Evolutionary conservation across 2,113 vertebrate genomes (phyloP).

Genomic region (Boulengeromyrus knoepffleri): DNA sequence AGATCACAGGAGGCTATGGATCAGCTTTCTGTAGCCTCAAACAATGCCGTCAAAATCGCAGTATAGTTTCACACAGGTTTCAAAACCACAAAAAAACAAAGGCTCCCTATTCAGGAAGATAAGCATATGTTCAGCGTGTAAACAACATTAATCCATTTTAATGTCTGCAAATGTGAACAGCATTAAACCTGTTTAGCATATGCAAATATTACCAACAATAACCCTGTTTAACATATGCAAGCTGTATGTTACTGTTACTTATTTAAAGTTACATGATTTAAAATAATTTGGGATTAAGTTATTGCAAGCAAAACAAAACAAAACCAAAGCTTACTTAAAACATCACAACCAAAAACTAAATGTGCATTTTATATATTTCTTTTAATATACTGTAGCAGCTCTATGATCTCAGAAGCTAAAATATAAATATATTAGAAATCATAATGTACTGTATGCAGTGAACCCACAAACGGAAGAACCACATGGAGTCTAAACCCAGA

Average conservation of each 20-base stretch:
- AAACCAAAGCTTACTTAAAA: background rate
- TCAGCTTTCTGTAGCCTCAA: background rate
- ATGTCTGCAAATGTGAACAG: background rate
- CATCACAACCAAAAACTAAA: background rate
- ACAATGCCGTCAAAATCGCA: background rate
- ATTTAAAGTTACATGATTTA: background rate
- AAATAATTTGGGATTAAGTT: background rate
- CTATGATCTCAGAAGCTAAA: background rate
- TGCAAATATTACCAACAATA: background rate
- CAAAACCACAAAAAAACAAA: background rate
- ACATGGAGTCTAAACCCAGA: background rate
- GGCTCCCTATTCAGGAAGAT: background rate
- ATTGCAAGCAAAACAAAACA: background rate
- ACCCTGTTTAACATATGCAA: background rate
- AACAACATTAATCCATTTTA: background rate
- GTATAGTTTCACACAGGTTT: background rate
- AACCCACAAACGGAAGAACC: background rate
- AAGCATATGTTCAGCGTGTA: background rate
- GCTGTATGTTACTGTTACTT: background rate
- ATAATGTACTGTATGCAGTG: background rate
- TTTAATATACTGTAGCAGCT: background rate
- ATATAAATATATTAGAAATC: background rate
- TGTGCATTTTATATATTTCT: background rate
- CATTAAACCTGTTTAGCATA: background rate
- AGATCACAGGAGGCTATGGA: background rate